Conservation (phyloP, 2,888 invertebrate species). For the Pyrrhosoma nymphula region DNA sequence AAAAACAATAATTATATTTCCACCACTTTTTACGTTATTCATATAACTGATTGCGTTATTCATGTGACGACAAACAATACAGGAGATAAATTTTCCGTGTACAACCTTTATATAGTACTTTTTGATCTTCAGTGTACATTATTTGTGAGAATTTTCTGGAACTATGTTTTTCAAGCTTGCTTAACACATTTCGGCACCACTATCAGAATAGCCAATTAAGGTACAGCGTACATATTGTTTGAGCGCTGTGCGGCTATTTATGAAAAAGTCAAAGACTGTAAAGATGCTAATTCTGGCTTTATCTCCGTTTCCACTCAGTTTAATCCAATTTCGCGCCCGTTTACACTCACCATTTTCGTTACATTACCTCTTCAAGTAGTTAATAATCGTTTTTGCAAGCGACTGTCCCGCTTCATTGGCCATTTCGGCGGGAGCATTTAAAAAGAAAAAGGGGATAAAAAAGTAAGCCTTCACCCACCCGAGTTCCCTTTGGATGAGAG, state of each 20-base stretch:
- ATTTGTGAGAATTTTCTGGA: neutral
- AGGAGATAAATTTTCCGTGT: no score
- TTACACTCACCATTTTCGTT: slow-evolving; percentile 16
- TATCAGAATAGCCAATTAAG: neutral
- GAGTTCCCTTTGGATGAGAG: neutral
- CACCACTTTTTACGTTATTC: no score
- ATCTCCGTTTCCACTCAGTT: slow-evolving; percentile 13
- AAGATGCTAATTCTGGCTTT: slow-evolving; percentile 5
- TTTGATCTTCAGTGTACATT: neutral
- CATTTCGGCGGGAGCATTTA: slow-evolving; percentile 20
- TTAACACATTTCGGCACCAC: neutral
- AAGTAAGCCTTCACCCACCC: neutral
- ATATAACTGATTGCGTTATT: no score
- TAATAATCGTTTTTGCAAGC: slow-evolving; percentile 30
- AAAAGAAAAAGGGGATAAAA: neutral
- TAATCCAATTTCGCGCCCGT: slow-evolving; percentile 35
- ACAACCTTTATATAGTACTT: no score
- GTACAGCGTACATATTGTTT: neutral
- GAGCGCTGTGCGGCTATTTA: neutral
- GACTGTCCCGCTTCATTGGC: slow-evolving; percentile 39
- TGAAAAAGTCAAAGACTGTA: slow-evolving; percentile 35
- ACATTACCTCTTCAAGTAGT: slow-evolving; percentile 22
- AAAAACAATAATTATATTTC: no score
- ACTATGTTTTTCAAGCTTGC: neutral
- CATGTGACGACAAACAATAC: no score